Conservation (phyloP, 2,113 vertebrate genomes). For the Phocoena sinus region DNA sequence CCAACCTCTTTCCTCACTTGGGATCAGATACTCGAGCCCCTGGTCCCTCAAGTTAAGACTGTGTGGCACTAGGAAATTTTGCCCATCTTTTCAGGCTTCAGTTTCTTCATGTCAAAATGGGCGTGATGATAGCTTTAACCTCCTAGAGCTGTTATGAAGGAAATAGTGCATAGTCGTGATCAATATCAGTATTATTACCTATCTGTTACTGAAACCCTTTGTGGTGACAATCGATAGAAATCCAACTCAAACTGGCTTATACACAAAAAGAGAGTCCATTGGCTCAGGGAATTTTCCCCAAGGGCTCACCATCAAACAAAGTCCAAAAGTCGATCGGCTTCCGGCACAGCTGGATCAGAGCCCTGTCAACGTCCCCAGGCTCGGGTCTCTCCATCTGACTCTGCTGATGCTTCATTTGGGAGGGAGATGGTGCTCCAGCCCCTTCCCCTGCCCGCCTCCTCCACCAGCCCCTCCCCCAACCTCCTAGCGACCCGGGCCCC, state of each 20-base stretch:
- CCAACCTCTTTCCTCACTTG: not conserved
- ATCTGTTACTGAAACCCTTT: not conserved
- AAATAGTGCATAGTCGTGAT: not conserved
- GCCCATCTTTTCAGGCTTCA: not conserved
- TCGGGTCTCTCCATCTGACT: not conserved
- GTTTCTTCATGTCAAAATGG: not conserved
- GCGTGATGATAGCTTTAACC: not conserved
- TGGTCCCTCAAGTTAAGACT: not conserved
- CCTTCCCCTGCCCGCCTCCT: rapidly evolving
- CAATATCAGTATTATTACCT: not conserved
- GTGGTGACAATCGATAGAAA: not conserved
- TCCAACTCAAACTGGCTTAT: not conserved
- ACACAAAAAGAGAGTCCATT: not conserved
- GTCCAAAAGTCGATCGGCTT: not conserved
- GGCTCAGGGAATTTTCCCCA: not conserved
- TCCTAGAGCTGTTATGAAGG: not conserved
- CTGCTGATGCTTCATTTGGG: too few species aligned
- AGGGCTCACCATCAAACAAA: not conserved
- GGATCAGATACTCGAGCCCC: too few species aligned
- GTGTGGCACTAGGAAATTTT: not conserved
- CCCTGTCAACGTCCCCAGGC: not conserved
- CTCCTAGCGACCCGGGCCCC: not conserved
- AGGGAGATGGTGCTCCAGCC: not conserved
- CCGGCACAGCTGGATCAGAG: not conserved
- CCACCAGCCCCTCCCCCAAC: too few species aligned